Percentiles rank a stretch among this genome's conserved stretches.
Evolutionary conservation across 2,888 invertebrate genomes (phyloP).

Genomic region (Tachystola acroxantha): DNA sequence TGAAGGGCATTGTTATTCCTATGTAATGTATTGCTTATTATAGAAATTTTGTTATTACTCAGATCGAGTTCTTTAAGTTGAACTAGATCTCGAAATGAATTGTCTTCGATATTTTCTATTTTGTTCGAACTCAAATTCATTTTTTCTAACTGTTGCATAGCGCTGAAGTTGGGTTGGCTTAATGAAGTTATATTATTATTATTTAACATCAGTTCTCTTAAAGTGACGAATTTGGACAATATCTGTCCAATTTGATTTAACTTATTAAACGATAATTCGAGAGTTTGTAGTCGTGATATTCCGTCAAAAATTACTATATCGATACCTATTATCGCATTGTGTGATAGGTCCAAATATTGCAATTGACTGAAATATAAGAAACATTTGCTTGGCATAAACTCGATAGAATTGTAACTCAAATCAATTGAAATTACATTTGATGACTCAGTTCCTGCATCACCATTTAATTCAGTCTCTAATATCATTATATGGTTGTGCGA

Average conservation of each 20-base stretch:
- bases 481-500: conserved; percentile 10
- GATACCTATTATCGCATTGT: conserved; percentile 14
- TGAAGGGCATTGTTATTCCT: neutral
- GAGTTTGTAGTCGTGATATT: conserved; percentile 10
- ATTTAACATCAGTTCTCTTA: conserved; percentile 12
- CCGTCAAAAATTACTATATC: conserved; percentile 17
- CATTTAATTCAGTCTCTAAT: neutral
- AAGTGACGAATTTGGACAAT: conserved; percentile 13
- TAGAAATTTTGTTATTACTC: conserved; percentile 9
- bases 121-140: conserved; percentile 14
- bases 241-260: conserved; percentile 10
- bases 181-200: conserved; percentile 11
- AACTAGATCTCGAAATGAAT: conserved; percentile 10
- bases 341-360: conserved; percentile 14
- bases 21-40: neutral
- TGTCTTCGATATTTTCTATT: conserved; percentile 10
- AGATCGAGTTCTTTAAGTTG: conserved; percentile 7
- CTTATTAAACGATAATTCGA: conserved; percentile 13
- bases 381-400: conserved; percentile 13
- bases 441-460: neutral
- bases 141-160: conserved; percentile 11
- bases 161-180: conserved; percentile 11
- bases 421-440: conserved; percentile 7
- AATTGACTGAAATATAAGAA: conserved; percentile 11
- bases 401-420: conserved; percentile 15